These are phyloP conservation scores for Procambarus clarkii DNA, from an alignment of 1,140 invertebrate genomes.

Conservation along the genomic window DNA sequence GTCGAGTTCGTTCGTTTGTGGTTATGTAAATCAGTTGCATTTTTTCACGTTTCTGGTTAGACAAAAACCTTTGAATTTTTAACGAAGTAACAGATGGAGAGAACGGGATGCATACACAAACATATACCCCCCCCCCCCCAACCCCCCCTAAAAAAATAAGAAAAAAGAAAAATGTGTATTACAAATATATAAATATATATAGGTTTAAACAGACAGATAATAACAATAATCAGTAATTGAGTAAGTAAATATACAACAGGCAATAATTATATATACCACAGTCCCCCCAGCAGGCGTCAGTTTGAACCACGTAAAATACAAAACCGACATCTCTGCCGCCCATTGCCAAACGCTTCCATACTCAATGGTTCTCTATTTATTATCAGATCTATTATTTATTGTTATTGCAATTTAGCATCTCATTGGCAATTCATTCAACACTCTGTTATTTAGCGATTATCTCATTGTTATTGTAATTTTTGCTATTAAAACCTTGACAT, in stretches of 20 bases:
- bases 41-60: no score
- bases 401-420: conserved; percentile 38
- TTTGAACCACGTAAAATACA: no score
- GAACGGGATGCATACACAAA: no score
- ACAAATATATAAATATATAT: not conserved
- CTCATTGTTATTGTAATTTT: conserved; percentile 39
- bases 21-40: no score
- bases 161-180: no score
- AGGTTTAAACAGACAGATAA: not conserved
- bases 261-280: conserved; percentile 1
- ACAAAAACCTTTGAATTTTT: no score
- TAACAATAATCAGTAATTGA: not conserved
- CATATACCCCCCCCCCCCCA: no score
- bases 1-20: no score
- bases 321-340: not conserved
- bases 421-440: conserved; percentile 36
- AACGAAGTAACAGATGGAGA: no score
- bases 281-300: not conserved
- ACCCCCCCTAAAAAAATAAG: no score
- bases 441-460: conserved; percentile 27
- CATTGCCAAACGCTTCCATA: not conserved
- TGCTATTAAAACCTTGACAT: conserved; percentile 22
- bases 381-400: conserved; percentile 16
- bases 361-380: not conserved
- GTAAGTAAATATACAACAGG: not conserved